These are phyloP conservation scores for Sebastes nivosus DNA, from an alignment of 2,797 vertebrate genomes.

Conservation along the genomic window DNA sequence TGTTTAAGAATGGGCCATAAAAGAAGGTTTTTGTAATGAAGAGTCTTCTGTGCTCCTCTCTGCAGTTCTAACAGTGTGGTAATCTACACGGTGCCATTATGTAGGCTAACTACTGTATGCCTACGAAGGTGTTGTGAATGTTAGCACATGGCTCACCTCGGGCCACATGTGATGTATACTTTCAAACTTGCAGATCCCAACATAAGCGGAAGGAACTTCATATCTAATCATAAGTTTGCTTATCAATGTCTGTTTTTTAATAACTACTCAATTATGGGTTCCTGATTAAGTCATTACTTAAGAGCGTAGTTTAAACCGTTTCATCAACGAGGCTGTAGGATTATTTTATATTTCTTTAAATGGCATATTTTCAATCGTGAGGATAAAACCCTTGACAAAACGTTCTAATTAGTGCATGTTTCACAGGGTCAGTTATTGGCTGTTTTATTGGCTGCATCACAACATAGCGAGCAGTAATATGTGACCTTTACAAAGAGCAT, in stretches of 20 bases:
- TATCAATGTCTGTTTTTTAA: not conserved
- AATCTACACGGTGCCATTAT: not conserved
- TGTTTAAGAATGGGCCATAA: not conserved
- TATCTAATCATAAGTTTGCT: not conserved
- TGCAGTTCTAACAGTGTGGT: not conserved
- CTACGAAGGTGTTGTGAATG: not conserved
- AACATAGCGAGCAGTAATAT: conserved; percentile 49
- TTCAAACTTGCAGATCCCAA: not conserved
- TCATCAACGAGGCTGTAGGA: not conserved
- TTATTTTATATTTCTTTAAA: conserved; percentile 11
- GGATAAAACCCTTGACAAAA: conserved; percentile 38
- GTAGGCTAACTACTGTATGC: not conserved
- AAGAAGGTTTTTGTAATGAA: not conserved
- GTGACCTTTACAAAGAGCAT: conserved; percentile 74
- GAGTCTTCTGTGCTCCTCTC: not conserved
- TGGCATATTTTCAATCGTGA: conserved; percentile 6
- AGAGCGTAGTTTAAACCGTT: not conserved
- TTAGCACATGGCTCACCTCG: not conserved
- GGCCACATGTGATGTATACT: not conserved
- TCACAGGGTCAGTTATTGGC: conserved; percentile 57
- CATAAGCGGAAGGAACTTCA: not conserved
- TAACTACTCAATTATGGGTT: not conserved
- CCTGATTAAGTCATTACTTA: not conserved
- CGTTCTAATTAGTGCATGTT: conserved; percentile 56
- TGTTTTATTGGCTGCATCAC: conserved; percentile 65